Evolutionary conservation across 2,888 invertebrate species (phyloP), one percentile per base, ranked within the genome.

Genomic region (Ophraella communa): DNA sequence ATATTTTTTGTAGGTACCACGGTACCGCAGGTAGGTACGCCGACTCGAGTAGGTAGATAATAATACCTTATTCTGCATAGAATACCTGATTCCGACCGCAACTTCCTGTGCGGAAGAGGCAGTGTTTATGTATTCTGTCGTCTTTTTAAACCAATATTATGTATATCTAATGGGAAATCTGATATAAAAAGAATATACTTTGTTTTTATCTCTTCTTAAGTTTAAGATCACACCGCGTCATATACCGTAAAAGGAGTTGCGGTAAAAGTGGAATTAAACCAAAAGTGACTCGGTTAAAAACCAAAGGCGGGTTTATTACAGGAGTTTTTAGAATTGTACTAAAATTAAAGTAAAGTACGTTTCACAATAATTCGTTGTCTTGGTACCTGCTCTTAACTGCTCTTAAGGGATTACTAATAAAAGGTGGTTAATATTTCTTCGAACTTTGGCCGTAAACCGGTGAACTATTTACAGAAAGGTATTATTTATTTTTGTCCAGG

Each of bases 31-130:
- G 18, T 56, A 58, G n/a, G n/a, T 11, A 30, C 33, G 8, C 14
- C 17, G 39, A n/a, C 17, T 35, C 11, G 58, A 58, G 58, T 58
- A 58, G 58, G 58, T 58, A 58, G 58, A 58, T 58, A 58, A 58
- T 58, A 24, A 58, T 58, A 58, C 35, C 49, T 49, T 39, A 39
- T 49, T 49, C 27, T 55, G 24, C 44, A 44, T 10, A 3, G 49
- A 14, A 18, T 51, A 27, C 39, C 44, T 42, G 55, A 55, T 42
- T 55, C 58, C 35, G 23, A 58, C 58, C 58, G 58, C 58, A 51
- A 58, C 49, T 58, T 58, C 58, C 58, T 49, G 58, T 58, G 49
- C 49, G 58, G 58, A 58, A 58, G 49, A 24, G 27, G 21, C 33
- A 33, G 35, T 17, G 33, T 23, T 2, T 51, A 17, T 10, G n/a